Evolutionary conservation across 2,888 invertebrate genomes (phyloP), one percentile per base, ranked within the genome.

Genomic region (Ctena decussata): DNA sequence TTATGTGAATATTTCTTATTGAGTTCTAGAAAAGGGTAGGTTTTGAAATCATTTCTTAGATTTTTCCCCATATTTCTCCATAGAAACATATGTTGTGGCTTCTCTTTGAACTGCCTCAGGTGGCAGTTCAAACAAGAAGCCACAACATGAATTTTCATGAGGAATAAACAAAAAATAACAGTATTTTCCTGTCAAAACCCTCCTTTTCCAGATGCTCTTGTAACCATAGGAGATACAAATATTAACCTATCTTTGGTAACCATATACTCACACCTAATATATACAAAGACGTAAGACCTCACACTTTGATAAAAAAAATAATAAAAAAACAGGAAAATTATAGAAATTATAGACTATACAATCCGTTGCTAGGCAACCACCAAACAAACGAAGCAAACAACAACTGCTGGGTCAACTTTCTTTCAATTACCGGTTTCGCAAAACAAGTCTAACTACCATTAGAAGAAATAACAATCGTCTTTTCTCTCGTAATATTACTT

Each of bases 331-430:
- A 65, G 65, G 35, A 30, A 65, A 65, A 65, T 35, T 65, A 65
- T 65, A 65, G 65, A 65, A 65, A 65, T 27, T 32, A 65, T 65
- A 65, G 35, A 65, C 65, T 65, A 32, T 65, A 65, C 65, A 65
- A 65, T 65, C 35, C 35, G 65, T 65, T 65, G 65, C 65, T 65
- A 65, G 24, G 65, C 65, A 65, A 65, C 65, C 65, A 65, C 32
- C 32, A 65, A 32, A 21, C 21, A 65, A 65, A 65, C 18, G 21
- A 60, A 35, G 65, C 35, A 35, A 65, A 21, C 65, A 27, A 30
- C 65, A 11, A 35, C 32, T 65, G 65, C 8, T 35, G 65, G 65
- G 65, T 65, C 65, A 30, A 12, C 27, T 65, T 27, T 35, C 65
- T 35, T 35, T 32, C 65, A 30, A 65, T 65, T 65, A 65, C 65